Evolutionary conservation across 2,797 vertebrate species (phyloP), one percentile per base, ranked within the genome.

Genomic region (Pangasius sanitwongsei): DNA sequence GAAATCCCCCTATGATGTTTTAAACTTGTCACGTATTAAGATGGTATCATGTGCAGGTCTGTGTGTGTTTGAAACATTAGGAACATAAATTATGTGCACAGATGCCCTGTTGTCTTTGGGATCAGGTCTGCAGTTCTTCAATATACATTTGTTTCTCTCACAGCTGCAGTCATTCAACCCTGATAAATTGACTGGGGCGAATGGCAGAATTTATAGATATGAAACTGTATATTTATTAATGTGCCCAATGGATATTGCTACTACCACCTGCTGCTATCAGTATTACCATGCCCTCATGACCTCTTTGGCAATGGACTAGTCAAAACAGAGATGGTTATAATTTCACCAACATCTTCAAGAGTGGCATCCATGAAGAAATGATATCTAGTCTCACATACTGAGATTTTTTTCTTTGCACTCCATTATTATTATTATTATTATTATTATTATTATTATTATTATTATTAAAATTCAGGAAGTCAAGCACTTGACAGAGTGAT

Each of bases 211-310:
- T 75, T 88, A 88, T 92, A 91, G 93, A 95, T 94, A 93, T 88
- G 86, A 92, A 93, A 92, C 89, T 91, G 93, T 94, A 93, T 91
- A 93, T 92, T 90, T 94, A 93, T 95, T 92, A 92, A 92, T 94
- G 93, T 93, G 93, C 88, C 89, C 89, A 90, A 91, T 95, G 94
- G 95, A 94, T 95, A 92, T 92, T 28, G 86, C 94, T 63, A 92
- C 90, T 90, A 90, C 91, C 96, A 95, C 94, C 95, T 95, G 95
- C 86, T 92, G 93, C 93, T 89, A 93, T 94, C 94, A 94, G 89
- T 94, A 91, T 91, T 91, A 57, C 55, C 28, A n/a, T 87, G 86
- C 37, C 72, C 78, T 85, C 37, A 15, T 89, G 88, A 88, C 89
- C 87, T 86, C 59, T 94, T 92, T 89, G 90, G 94, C 94, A 92